phyloP scores from a whole-genome alignment of 2,797 vertebrate genomes.

The Enteromius unitaeniatus region DNA sequence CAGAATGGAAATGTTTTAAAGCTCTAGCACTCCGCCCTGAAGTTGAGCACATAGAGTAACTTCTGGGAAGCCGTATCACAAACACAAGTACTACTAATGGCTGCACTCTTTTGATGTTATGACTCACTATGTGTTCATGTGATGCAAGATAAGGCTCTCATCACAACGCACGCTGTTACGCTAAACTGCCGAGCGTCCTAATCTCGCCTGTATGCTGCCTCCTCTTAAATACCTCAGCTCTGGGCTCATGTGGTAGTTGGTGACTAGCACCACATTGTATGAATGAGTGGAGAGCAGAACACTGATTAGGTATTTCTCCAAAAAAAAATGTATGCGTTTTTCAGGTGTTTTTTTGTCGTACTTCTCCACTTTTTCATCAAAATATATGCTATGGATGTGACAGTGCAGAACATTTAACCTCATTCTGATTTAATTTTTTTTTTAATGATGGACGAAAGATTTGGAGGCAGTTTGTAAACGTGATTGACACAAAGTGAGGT shows the following conservation, averaged over 20 bases:
- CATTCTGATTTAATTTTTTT: no score
- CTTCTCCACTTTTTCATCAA: no score
- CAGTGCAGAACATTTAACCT: no score
- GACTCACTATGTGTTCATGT: constrained; percentile 34
- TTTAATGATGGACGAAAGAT: no score
- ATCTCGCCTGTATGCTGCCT: constrained; percentile 31
- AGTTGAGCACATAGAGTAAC: neutral
- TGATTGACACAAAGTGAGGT: no score
- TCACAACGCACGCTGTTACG: constrained; percentile 36
- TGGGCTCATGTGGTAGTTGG: constrained; percentile 42
- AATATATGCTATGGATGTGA: no score
- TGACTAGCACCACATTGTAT: constrained; percentile 46
- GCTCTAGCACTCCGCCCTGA: neutral
- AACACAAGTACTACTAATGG: constrained; percentile 35
- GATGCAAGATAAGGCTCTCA: constrained; percentile 48
- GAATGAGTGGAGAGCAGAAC: constrained; percentile 32
- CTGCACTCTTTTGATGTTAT: constrained; percentile 43
- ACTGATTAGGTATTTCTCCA: constrained; percentile 4
- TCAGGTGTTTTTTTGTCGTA: no score
- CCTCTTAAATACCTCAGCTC: constrained; percentile 51
- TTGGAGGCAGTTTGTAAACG: no score
- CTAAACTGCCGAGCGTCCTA: constrained; percentile 37
- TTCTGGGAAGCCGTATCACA: constrained; percentile 21
- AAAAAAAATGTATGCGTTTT: no score
- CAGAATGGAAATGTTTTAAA: neutral